Conservation (phyloP, 2,888 invertebrate genomes). For the Escarpia spicata region DNA sequence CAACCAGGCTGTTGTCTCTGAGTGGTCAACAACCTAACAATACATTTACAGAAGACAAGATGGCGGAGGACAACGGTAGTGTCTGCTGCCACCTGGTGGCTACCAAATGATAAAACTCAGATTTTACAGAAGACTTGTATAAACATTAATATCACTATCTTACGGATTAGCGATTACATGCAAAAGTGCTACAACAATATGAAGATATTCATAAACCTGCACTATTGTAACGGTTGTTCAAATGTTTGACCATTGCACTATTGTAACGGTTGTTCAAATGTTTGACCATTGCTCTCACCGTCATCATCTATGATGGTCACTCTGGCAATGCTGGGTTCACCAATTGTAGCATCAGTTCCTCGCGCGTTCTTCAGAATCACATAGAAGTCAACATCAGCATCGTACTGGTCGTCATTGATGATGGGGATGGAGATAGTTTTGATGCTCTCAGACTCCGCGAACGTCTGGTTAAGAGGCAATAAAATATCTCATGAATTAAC, state of each 20-base stretch:
- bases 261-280: too few relatives aligned
- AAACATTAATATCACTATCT: not conserved
- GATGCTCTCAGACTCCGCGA: slow-evolving; percentile 55
- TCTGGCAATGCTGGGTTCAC: slow-evolving; percentile 60
- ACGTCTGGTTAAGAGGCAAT: slow-evolving; percentile 49
- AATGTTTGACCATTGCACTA: slow-evolving; percentile 24
- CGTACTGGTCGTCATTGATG: slow-evolving; percentile 60
- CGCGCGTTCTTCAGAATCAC: slow-evolving; percentile 58
- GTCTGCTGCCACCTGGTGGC: not conserved
- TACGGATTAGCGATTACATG: too few relatives aligned
- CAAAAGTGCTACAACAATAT: too few relatives aligned
- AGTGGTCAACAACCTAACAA: not conserved
- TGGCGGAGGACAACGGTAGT: not conserved
- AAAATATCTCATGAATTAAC: not conserved
- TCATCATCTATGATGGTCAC: slow-evolving; percentile 62
- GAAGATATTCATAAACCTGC: too few relatives aligned
- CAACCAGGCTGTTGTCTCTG: not conserved
- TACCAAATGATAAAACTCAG: not conserved
- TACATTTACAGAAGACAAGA: not conserved
- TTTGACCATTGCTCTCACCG: slow-evolving; percentile 45
- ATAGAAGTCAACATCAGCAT: slow-evolving; percentile 59
- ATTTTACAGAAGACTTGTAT: not conserved
- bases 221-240: too few relatives aligned
- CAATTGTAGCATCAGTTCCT: slow-evolving; percentile 48
- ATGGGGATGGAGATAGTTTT: slow-evolving; percentile 58